Conservation (phyloP, 2,113 vertebrate genomes). For the Poeciliopsis retropinna region DNA sequence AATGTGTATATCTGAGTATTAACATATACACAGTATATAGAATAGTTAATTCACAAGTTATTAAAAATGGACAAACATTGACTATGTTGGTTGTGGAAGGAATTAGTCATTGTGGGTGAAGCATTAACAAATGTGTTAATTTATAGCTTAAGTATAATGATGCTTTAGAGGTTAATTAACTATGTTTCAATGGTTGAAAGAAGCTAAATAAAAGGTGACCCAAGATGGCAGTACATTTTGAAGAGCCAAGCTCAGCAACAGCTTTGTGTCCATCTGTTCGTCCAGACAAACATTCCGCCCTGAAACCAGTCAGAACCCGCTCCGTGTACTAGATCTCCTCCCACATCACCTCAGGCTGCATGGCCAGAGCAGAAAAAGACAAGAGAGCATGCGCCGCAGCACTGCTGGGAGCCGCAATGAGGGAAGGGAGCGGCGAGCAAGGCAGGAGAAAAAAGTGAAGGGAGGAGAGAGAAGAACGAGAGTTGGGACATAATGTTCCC, state of each 20-base stretch:
- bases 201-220: neutral
- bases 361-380: slow-evolving; percentile 4
- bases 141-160: too few relatives aligned
- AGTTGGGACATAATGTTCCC: slow-evolving; percentile 63
- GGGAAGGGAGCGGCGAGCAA: neutral
- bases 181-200: too few relatives aligned
- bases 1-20: too few relatives aligned
- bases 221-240: neutral
- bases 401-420: neutral
- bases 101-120: too few relatives aligned
- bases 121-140: too few relatives aligned
- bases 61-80: too few relatives aligned
- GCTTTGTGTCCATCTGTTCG: neutral
- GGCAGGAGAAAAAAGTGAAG: neutral
- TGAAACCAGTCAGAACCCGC: slow-evolving; percentile 34
- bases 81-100: too few relatives aligned
- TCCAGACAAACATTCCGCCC: slow-evolving; percentile 2
- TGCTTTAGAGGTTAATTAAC: too few relatives aligned
- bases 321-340: slow-evolving; percentile 4
- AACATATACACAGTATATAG: too few relatives aligned
- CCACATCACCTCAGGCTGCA: slow-evolving; percentile 13
- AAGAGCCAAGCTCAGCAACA: neutral
- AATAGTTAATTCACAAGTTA: too few relatives aligned
- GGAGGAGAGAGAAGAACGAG: neutral
- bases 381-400: neutral